Conservation (phyloP, 2,888 invertebrate genomes). For the Drosophila ochracea region DNA sequence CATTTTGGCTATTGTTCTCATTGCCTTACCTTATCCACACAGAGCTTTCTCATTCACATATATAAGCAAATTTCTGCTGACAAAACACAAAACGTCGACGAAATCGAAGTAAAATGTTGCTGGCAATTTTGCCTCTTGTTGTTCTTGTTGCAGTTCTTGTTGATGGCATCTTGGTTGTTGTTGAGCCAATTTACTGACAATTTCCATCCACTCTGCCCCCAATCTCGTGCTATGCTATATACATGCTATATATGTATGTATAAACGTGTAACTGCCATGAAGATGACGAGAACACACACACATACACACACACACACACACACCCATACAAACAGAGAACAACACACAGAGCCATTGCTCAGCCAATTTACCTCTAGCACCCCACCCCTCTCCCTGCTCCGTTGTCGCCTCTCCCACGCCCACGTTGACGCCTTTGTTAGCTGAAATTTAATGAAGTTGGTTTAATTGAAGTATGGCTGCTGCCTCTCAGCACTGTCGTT, state of each 20-base stretch:
- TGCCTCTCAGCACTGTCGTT: constrained; percentile 31
- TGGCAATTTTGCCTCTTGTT: constrained; percentile 55
- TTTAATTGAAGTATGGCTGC: constrained; percentile 79
- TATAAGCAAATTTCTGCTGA: constrained; percentile 78
- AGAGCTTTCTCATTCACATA: constrained; percentile 30
- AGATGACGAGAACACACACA: constrained; percentile 57
- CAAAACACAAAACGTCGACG: constrained; percentile 71
- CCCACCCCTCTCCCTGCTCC: constrained; percentile 1
- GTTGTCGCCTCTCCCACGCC: constrained; percentile 43
- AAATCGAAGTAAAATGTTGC: constrained; percentile 79
- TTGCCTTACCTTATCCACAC: constrained; percentile 44
- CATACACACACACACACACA: background rate
- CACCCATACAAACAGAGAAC: background rate
- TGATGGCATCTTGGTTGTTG: constrained; percentile 71
- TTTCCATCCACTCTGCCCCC: constrained; percentile 70
- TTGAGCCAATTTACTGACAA: constrained; percentile 80
- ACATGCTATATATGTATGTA: constrained; percentile 21
- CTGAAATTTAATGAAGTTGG: constrained; percentile 81
- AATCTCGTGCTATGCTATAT: constrained; percentile 58
- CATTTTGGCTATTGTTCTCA: constrained; percentile 50
- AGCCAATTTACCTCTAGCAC: constrained; percentile 29
- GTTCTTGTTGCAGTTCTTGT: constrained; percentile 40
- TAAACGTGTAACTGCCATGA: constrained; percentile 64
- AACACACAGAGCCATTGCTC: constrained; percentile 38
- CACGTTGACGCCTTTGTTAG: constrained; percentile 76